Conservation (phyloP, 2,888 invertebrate species). For the Apamea monoglypha region DNA sequence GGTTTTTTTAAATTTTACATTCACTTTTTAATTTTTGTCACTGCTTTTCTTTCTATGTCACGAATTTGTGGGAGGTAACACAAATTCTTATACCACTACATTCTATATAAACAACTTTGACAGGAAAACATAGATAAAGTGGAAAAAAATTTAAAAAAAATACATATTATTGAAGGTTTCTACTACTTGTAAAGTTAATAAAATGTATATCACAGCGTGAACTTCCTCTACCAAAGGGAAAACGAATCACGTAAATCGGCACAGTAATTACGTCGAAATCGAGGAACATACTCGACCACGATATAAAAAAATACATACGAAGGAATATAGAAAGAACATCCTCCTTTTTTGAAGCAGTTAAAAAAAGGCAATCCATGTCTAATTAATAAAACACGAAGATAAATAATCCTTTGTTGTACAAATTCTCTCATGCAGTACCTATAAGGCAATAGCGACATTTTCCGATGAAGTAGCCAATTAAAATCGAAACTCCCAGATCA, state of each 20-base stretch:
- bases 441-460: not conserved
- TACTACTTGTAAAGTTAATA: not conserved
- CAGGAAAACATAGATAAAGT: not conserved
- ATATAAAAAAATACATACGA: not conserved
- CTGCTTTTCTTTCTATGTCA: not conserved
- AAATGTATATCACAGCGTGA: not conserved
- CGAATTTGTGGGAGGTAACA: not conserved
- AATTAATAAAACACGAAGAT: not conserved
- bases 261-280: not conserved
- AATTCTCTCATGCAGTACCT: not conserved
- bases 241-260: not conserved
- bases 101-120: not conserved
- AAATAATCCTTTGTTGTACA: not conserved
- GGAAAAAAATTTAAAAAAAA: too few relatives aligned
- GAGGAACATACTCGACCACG: not conserved
- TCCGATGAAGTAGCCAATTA: constrained; percentile 21
- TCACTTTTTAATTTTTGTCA: not conserved
- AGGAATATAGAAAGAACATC: not conserved
- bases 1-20: too few relatives aligned
- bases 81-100: not conserved
- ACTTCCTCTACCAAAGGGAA: not conserved
- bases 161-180: not conserved
- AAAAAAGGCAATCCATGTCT: not conserved
- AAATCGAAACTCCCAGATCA: not conserved
- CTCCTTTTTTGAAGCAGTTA: not conserved